Percentiles rank a stretch among this genome's conserved stretches.
phyloP scores from a whole-genome alignment of 2,113 vertebrate species.

The Saguinus imperator region DNA sequence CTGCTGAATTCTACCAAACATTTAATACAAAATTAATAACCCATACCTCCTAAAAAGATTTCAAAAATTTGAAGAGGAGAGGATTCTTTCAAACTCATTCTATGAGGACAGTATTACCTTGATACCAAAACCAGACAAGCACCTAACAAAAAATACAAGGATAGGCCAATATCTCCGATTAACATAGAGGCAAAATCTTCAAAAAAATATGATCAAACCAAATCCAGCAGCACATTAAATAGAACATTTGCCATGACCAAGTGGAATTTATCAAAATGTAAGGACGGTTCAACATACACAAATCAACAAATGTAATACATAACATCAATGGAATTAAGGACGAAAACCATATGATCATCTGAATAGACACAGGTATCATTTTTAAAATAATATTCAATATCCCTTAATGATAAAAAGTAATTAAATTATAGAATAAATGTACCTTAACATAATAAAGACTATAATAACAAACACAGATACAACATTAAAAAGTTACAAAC shows the following conservation, averaged over 20 bases:
- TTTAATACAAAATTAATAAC: not conserved
- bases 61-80: not conserved
- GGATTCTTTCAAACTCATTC: not conserved
- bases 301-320: not conserved
- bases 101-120: not conserved
- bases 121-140: not conserved
- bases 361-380: not conserved
- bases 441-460: not conserved
- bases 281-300: not conserved
- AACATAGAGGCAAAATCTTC: not conserved
- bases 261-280: not conserved
- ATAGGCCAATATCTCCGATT: not conserved
- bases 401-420: not conserved
- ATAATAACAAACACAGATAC: not conserved
- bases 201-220: not conserved
- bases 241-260: not conserved
- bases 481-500: not conserved
- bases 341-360: not conserved
- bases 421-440: not conserved
- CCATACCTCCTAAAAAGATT: not conserved
- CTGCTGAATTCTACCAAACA: not conserved
- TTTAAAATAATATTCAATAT: not conserved
- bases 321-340: not conserved
- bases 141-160: not conserved
- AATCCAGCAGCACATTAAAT: not conserved